Percentiles rank a stretch among this genome's conserved stretches.
phyloP scores from a whole-genome alignment of 2,888 invertebrate genomes.

The Chorisops tibialis region DNA sequence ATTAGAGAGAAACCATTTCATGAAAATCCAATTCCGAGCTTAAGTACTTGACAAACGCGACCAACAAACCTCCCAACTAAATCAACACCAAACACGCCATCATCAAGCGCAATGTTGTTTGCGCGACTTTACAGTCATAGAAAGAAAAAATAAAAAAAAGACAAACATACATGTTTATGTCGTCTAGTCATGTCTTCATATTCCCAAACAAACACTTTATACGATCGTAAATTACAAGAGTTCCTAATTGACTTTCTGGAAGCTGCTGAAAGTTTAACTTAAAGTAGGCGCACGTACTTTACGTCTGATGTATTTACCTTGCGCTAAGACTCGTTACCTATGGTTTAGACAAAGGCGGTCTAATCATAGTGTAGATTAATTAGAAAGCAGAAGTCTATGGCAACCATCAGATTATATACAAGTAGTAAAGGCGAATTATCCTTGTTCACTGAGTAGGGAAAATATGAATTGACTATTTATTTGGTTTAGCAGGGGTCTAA shows the following conservation, averaged over 20 bases:
- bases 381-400: neutral
- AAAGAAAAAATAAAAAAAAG: too few relatives aligned
- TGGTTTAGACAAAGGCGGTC: neutral
- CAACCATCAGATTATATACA: neutral
- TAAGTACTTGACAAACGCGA: neutral
- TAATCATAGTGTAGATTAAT: constrained; percentile 10
- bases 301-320: neutral
- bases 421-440: too few relatives aligned
- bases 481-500: too few relatives aligned
- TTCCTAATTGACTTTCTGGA: constrained; percentile 26
- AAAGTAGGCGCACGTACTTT: too few relatives aligned
- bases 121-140: too few relatives aligned
- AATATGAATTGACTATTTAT: too few relatives aligned
- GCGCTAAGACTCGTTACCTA: neutral
- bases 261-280: neutral
- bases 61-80: too few relatives aligned
- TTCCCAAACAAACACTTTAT: constrained; percentile 8
- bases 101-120: too few relatives aligned
- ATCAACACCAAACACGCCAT: too few relatives aligned
- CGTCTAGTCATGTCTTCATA: too few relatives aligned
- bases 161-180: too few relatives aligned
- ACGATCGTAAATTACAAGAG: constrained; percentile 6
- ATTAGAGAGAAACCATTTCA: neutral
- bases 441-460: too few relatives aligned
- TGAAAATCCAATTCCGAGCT: constrained; percentile 12